These are phyloP conservation scores for Pipistrellus pipistrellus DNA, from an alignment of 2,797 vertebrate species.

Conservation along the genomic window DNA sequence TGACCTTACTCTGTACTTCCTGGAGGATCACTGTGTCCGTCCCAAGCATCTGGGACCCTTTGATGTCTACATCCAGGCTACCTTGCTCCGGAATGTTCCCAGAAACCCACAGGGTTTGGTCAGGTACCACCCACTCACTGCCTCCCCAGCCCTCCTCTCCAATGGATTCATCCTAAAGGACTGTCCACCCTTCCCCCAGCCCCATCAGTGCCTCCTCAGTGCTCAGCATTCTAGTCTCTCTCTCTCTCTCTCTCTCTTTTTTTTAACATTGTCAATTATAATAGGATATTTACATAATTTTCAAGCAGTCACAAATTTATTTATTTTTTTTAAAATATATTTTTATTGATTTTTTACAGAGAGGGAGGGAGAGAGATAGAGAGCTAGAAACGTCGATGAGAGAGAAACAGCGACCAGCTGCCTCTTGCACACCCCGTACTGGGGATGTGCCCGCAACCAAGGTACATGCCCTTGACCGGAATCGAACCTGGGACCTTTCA, in stretches of 20 bases:
- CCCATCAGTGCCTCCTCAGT: fast-evolving
- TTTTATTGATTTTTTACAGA: neutral
- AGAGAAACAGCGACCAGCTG: too few relatives aligned
- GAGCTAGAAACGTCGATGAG: too few relatives aligned
- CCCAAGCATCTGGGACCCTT: fast-evolving
- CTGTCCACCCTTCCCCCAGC: too few relatives aligned
- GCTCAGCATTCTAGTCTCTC: neutral
- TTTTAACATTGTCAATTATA: slow-evolving; percentile 3
- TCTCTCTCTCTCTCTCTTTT: too few relatives aligned
- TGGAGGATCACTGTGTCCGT: neutral
- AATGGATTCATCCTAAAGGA: neutral
- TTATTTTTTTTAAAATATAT: too few relatives aligned
- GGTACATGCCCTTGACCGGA: too few relatives aligned
- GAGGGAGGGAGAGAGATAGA: too few relatives aligned
- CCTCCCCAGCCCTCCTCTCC: neutral
- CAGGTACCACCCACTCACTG: neutral
- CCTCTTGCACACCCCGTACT: too few relatives aligned
- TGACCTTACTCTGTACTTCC: neutral
- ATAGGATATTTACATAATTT: slow-evolving; percentile 62
- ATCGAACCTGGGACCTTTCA: too few relatives aligned
- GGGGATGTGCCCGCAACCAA: too few relatives aligned
- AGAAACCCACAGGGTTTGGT: neutral
- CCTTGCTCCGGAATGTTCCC: neutral
- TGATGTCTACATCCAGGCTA: too few relatives aligned
- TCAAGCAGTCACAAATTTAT: slow-evolving; percentile 6